These are phyloP conservation scores for Prionailurus bengalensis DNA, from an alignment of 2,113 vertebrate genomes.

Conservation along the genomic window DNA sequence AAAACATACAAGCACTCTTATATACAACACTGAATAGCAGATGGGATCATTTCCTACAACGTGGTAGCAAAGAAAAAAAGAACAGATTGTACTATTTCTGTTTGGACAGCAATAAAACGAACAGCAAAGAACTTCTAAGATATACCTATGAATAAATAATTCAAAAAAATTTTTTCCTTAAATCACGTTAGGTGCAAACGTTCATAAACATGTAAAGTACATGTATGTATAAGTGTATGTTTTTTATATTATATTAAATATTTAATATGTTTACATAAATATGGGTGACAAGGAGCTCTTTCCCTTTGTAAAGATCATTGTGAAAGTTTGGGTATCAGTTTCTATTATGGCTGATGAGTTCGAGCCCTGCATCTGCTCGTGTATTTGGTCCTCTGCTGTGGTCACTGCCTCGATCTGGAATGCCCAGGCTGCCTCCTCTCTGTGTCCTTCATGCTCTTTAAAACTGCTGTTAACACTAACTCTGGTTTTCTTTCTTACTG, in stretches of 20 bases:
- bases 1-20: constrained; percentile 67
- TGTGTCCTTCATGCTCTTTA: background rate
- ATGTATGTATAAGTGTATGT: background rate
- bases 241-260: background rate
- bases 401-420: background rate
- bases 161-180: background rate
- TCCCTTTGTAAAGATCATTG: background rate
- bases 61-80: constrained; percentile 51
- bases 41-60: constrained; percentile 70
- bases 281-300: background rate
- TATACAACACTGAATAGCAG: constrained; percentile 68
- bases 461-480: background rate
- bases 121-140: constrained; percentile 55
- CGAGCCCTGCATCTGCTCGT: background rate
- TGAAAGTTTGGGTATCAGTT: background rate
- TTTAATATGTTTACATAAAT: background rate
- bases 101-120: background rate
- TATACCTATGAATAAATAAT: constrained; percentile 61
- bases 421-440: background rate
- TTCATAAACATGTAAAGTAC: background rate
- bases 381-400: background rate
- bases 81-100: constrained; percentile 68
- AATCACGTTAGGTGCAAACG: background rate
- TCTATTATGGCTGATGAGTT: background rate
- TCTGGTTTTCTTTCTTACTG: background rate